These are phyloP conservation scores for Dendrolimus houi DNA, from an alignment of 2,888 invertebrate species.

Conservation along the genomic window DNA sequence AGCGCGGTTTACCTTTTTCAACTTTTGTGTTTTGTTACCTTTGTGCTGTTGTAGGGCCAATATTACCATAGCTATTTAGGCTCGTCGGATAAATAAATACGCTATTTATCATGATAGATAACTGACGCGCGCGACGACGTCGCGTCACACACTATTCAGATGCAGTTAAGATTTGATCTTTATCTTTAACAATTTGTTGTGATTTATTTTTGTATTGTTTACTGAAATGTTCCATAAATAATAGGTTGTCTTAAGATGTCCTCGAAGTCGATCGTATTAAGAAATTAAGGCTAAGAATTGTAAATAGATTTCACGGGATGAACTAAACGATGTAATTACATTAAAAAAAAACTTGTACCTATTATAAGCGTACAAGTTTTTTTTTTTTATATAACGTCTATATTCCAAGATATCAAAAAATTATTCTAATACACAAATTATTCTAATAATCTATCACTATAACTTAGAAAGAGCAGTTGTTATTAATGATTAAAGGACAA, in stretches of 20 bases:
- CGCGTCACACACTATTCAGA: conserved; percentile 48
- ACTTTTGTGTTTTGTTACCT: conserved; percentile 77
- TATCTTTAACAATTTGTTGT: conserved; percentile 49
- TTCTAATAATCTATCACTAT: too few species aligned
- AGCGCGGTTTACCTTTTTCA: conserved; percentile 77
- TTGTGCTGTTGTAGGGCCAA: conserved; percentile 76
- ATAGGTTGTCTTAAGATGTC: conserved; percentile 1
- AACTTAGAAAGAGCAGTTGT: too few species aligned
- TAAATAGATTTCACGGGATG: too few species aligned
- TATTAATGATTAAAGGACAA: too few species aligned
- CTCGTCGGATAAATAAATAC: conserved; percentile 75
- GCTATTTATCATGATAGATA: conserved; percentile 76
- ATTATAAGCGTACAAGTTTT: too few species aligned
- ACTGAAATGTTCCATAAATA: conserved; percentile 19
- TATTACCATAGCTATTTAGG: conserved; percentile 77
- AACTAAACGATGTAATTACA: too few species aligned
- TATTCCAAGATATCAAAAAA: too few species aligned
- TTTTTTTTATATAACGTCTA: too few species aligned
- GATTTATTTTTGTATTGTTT: conserved; percentile 59
- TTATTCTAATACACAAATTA: too few species aligned
- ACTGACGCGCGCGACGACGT: conserved; percentile 66
- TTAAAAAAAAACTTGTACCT: too few species aligned
- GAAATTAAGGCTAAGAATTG: too few species aligned
- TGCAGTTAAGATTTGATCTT: conserved; percentile 63
- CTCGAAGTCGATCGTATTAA: too few species aligned